phyloP scores from a whole-genome alignment of 1,140 invertebrate genomes.

The Medauroidea extradentata region DNA sequence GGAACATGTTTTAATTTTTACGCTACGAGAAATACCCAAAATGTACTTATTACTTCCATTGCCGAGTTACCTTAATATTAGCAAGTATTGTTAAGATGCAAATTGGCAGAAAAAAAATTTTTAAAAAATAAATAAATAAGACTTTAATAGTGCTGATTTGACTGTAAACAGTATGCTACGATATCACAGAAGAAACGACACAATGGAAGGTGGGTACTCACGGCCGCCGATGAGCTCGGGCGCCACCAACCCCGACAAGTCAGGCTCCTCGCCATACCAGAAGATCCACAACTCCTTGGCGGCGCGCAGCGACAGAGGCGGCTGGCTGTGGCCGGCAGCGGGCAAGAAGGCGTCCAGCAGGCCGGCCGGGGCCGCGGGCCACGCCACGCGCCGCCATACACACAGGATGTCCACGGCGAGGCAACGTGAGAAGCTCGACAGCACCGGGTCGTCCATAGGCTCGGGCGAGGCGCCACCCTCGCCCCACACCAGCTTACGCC shows the following conservation, averaged over 20 bases:
- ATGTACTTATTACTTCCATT: too few relatives aligned
- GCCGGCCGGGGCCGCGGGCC: constrained; percentile 50
- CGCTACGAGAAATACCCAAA: too few relatives aligned
- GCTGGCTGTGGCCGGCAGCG: constrained; percentile 17
- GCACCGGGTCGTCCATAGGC: constrained; percentile 87
- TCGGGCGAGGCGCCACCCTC: constrained; percentile 54
- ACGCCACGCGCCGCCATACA: constrained; percentile 86
- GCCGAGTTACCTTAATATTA: too few relatives aligned
- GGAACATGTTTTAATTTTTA: too few relatives aligned
- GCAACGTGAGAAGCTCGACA: constrained; percentile 89
- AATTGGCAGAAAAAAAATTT: too few relatives aligned
- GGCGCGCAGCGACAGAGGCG: constrained; percentile 67
- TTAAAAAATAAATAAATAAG: too few relatives aligned
- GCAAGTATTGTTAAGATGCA: too few relatives aligned
- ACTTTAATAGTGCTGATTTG: too few relatives aligned
- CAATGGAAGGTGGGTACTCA: too few relatives aligned
- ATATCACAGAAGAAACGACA: too few relatives aligned
- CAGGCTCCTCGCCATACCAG: constrained; percentile 97
- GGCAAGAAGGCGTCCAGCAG: constrained; percentile 51
- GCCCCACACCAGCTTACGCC: constrained; percentile 88
- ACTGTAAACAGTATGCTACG: too few relatives aligned
- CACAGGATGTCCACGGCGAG: constrained; percentile 91
- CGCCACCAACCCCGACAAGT: constrained; percentile 75
- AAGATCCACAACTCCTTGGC: constrained; percentile 98
- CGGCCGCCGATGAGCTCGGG: constrained; percentile 71